These are phyloP conservation scores for Drosophila mimica DNA, from an alignment of 2,888 invertebrate genomes.

Conservation along the genomic window DNA sequence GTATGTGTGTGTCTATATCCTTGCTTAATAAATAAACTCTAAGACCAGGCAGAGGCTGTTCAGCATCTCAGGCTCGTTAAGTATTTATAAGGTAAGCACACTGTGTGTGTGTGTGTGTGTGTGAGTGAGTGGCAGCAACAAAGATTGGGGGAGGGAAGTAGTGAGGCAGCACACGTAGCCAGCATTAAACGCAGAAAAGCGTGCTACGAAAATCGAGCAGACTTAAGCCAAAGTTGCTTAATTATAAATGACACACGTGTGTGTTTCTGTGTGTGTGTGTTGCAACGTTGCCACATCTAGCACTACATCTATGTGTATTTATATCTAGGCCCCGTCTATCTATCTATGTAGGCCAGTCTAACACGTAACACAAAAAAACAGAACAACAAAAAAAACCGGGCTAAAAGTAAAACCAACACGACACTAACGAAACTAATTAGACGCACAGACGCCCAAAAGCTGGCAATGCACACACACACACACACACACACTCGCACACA, in stretches of 20 bases:
- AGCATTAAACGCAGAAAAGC: constrained; percentile 73
- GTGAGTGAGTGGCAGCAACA: constrained; percentile 30
- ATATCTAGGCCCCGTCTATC: constrained; percentile 3
- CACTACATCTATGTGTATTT: background rate
- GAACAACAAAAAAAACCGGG: constrained; percentile 36
- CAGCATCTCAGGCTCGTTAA: constrained; percentile 67
- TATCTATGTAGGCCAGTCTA: constrained; percentile 72
- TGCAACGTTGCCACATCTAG: constrained; percentile 39
- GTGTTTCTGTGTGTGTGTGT: constrained; percentile 4
- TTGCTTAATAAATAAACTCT: constrained; percentile 79
- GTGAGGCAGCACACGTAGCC: constrained; percentile 51
- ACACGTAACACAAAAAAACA: constrained; percentile 29
- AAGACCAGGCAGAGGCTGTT: constrained; percentile 46
- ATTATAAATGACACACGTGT: constrained; percentile 82
- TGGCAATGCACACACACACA: constrained; percentile 50
- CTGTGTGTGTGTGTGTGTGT: constrained; percentile 19
- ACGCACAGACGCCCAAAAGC: constrained; percentile 71
- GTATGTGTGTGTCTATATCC: constrained; percentile 54
- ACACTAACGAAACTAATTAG: constrained; percentile 81
- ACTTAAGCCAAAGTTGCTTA: constrained; percentile 73
- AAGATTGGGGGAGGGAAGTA: background rate
- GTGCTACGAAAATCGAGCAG: constrained; percentile 64
- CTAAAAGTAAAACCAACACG: constrained; percentile 59
- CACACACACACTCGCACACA: too few relatives aligned
- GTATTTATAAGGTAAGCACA: constrained; percentile 76